Conservation (phyloP, 37 sponge, comb jelly and placozoan genomes). For the Crambe crambe region DNA sequence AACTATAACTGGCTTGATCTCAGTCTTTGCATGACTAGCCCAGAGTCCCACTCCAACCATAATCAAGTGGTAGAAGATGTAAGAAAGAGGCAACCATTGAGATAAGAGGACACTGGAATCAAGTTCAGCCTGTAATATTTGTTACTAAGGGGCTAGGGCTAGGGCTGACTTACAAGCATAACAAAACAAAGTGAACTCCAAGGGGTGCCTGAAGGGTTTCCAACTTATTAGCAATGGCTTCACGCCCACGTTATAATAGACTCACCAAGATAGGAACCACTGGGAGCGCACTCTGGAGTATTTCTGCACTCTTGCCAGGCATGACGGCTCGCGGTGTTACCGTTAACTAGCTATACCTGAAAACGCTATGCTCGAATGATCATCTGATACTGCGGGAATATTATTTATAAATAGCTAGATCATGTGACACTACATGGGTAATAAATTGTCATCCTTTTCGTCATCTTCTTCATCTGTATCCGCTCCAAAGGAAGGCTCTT, state of each 20-base stretch:
- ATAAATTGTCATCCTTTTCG: constrained; percentile 73
- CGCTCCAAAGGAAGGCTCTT: constrained; percentile 55
- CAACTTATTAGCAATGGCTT: not conserved
- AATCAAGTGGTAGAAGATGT: constrained; percentile 34
- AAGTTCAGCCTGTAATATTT: not conserved
- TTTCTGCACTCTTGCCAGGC: no score
- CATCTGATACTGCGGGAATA: not conserved
- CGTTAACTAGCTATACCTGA: not conserved
- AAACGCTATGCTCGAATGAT: not conserved
- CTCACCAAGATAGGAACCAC: constrained; percentile 28
- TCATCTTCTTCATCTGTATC: constrained; percentile 71
- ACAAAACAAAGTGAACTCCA: constrained; percentile 34
- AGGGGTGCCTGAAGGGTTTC: constrained; percentile 32
- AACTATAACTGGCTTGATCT: constrained; percentile 8
- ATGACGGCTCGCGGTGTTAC: no score
- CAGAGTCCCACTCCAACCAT: constrained; percentile 33
- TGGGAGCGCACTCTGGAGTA: no score
- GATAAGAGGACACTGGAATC: constrained; percentile 4
- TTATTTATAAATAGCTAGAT: not conserved
- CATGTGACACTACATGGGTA: constrained; percentile 66
- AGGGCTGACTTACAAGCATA: constrained; percentile 35
- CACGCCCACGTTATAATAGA: not conserved
- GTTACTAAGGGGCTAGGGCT: not conserved
- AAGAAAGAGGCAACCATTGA: constrained; percentile 30
- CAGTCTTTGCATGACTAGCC: constrained; percentile 6